phyloP scores from a whole-genome alignment of 1,140 invertebrate species.

The Lucilia sericata region DNA sequence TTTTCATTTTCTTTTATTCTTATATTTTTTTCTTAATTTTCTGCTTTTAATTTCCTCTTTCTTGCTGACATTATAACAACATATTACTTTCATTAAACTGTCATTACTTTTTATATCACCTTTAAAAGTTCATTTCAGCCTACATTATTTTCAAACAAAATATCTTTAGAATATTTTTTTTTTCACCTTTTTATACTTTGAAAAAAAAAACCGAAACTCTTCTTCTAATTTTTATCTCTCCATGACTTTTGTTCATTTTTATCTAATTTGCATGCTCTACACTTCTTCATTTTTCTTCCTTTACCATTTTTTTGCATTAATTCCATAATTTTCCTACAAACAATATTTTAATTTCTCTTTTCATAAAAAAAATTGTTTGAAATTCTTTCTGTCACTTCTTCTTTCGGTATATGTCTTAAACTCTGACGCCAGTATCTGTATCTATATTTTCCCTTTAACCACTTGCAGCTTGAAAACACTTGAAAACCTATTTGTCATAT shows the following conservation, averaged over 20 bases:
- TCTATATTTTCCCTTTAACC: neutral
- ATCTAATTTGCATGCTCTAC: neutral
- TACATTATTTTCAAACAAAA: neutral
- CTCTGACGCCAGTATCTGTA: neutral
- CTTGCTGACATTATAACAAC: neutral
- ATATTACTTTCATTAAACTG: conserved; percentile 4
- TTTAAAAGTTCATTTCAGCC: conserved; percentile 7
- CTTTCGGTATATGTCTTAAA: neutral
- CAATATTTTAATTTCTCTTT: neutral
- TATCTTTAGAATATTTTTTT: neutral
- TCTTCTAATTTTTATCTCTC: neutral
- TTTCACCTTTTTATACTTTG: neutral
- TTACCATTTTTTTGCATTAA: neutral
- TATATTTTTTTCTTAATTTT: neutral
- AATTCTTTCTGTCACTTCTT: neutral
- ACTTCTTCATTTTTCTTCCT: neutral
- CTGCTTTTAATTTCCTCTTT: neutral
- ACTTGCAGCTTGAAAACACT: neutral
- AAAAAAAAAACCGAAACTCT: neutral
- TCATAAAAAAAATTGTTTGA: neutral
- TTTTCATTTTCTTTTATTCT: neutral
- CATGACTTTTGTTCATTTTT: neutral
- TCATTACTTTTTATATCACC: neutral
- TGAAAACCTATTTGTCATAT: neutral
- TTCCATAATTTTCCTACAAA: neutral